phyloP scores from a whole-genome alignment of 2,797 vertebrate species.

The Balearica regulorum region DNA sequence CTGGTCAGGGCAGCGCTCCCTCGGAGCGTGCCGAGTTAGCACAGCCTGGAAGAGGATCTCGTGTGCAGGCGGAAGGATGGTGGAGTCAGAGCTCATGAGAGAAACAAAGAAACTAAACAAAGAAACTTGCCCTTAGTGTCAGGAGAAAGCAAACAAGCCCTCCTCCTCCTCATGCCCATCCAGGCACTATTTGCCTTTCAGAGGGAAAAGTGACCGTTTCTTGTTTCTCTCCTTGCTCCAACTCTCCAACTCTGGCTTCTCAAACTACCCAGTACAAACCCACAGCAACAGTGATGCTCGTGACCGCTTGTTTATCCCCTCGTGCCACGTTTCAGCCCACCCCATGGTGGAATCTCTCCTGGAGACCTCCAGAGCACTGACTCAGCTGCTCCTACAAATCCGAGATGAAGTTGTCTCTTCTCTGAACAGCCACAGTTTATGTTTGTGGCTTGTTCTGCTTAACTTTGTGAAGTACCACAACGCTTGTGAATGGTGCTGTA shows the following conservation, averaged over 20 bases:
- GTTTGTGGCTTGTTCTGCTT: constrained; percentile 3
- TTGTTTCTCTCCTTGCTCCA: not conserved
- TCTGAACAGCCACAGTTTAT: not conserved
- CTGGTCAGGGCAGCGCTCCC: not conserved
- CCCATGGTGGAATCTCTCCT: not conserved
- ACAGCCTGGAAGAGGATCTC: not conserved
- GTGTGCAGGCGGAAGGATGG: not conserved
- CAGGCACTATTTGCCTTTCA: not conserved
- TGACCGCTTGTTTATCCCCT: not conserved
- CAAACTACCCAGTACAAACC: not conserved
- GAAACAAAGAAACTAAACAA: too few species aligned
- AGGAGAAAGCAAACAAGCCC: not conserved
- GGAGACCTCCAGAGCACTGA: not conserved
- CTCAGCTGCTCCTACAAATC: not conserved
- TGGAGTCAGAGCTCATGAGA: not conserved
- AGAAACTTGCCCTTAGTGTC: not conserved
- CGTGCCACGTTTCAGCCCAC: fast-evolving
- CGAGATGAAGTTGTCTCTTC: not conserved
- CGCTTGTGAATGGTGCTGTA: not conserved
- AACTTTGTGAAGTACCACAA: not conserved
- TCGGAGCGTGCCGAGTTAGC: fast-evolving
- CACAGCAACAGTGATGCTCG: fast-evolving
- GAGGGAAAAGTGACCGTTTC: not conserved
- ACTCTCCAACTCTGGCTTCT: not conserved
- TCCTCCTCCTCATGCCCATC: not conserved